Percentiles rank a stretch among this genome's conserved stretches.
phyloP scores from a whole-genome alignment of 2,113 vertebrate genomes.

The Melanerpes formicivorus region DNA sequence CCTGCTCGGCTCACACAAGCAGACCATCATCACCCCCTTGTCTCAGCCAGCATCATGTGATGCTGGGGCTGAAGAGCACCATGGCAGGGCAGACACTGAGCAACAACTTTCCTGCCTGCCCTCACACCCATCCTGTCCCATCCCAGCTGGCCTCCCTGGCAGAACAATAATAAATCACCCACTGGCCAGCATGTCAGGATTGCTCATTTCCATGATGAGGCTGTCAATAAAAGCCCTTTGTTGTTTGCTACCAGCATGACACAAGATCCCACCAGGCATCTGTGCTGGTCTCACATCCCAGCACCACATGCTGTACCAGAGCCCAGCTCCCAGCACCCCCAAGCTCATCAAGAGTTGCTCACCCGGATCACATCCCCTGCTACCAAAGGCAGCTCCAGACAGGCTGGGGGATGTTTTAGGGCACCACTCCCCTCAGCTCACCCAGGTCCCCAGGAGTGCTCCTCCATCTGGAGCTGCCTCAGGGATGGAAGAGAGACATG shows the following conservation, averaged over 20 bases:
- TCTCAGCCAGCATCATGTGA: fast-evolving
- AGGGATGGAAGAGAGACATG: neutral
- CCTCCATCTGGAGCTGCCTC: neutral
- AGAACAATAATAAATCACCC: neutral
- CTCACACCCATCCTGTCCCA: fast-evolving
- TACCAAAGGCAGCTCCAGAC: neutral
- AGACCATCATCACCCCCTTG: fast-evolving
- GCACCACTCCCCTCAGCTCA: neutral
- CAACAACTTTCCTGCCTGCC: neutral
- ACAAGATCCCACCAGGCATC: neutral
- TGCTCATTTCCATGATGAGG: neutral
- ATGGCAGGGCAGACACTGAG: fast-evolving
- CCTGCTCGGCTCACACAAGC: neutral
- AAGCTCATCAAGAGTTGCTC: neutral
- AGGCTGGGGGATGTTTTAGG: neutral
- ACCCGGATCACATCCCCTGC: neutral
- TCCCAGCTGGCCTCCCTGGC: fast-evolving
- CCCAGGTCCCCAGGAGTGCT: neutral
- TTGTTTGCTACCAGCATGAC: neutral
- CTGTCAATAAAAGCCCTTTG: neutral
- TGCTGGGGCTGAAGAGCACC: neutral
- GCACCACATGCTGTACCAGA: neutral
- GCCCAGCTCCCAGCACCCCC: neutral
- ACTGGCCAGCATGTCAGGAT: neutral
- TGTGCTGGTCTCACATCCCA: fast-evolving